Percentiles rank a stretch among this genome's conserved stretches.
Conservation (phyloP, 2,888 invertebrate genomes). For the Eledona agricola region DNA sequence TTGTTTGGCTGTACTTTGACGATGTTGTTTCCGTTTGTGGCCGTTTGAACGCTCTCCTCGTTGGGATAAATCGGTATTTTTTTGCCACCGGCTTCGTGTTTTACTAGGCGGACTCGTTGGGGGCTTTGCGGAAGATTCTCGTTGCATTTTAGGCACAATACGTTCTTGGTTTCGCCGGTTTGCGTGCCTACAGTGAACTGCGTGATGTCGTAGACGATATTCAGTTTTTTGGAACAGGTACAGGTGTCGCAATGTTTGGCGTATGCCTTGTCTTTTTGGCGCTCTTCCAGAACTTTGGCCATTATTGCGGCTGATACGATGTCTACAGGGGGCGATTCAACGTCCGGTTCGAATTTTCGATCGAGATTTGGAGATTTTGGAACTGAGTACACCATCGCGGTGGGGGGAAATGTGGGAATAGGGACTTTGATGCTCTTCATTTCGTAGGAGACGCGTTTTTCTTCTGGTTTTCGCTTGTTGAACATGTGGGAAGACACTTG, state of each 20-base stretch:
- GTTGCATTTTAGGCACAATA: constrained; percentile 71
- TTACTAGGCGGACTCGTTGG: constrained; percentile 48
- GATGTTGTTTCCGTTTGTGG: constrained; percentile 47
- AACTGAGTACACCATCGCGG: constrained; percentile 81
- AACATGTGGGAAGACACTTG: constrained; percentile 83
- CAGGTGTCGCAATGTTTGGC: constrained; percentile 87
- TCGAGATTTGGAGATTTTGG: constrained; percentile 60
- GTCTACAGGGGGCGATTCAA: constrained; percentile 72
- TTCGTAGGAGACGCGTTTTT: constrained; percentile 61
- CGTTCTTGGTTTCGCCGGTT: constrained; percentile 67
- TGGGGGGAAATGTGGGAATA: constrained; percentile 83
- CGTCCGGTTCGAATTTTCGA: constrained; percentile 63
- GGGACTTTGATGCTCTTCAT: constrained; percentile 76
- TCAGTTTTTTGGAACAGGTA: constrained; percentile 69
- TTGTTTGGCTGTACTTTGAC: constrained; percentile 61
- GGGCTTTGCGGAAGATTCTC: constrained; percentile 48
- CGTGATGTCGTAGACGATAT: constrained; percentile 66
- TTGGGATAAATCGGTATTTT: constrained; percentile 39
- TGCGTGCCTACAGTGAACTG: constrained; percentile 72
- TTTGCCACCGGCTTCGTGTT: constrained; percentile 43
- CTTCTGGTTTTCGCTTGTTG: constrained; percentile 68
- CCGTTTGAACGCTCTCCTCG: constrained; percentile 31
- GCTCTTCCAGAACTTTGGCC: constrained; percentile 90
- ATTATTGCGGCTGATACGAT: constrained; percentile 87
- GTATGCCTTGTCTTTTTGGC: constrained; percentile 80